Evolutionary conservation across 2,113 vertebrate genomes (phyloP).

Genomic region (Sander vitreus): DNA sequence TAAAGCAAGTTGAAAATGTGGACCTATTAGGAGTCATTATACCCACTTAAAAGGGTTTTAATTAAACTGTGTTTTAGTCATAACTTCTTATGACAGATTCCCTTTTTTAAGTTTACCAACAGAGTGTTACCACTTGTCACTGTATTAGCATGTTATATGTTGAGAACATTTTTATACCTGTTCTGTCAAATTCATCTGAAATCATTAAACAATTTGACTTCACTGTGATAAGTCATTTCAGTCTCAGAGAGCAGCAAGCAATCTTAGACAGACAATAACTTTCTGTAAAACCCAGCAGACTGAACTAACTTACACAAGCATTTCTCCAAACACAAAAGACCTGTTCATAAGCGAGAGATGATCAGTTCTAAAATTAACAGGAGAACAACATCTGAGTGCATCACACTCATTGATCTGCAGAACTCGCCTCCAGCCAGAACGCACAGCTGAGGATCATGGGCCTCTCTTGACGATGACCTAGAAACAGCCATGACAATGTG

Average conservation of each 20-base stretch:
- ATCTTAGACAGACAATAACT: not conserved
- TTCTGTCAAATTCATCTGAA: conserved; percentile 6
- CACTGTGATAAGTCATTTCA: conserved; percentile 7
- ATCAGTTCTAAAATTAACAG: conserved; percentile 70
- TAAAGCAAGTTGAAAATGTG: conserved; percentile 1
- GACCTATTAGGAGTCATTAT: conserved; percentile 16
- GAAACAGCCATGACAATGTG: conserved; percentile 62
- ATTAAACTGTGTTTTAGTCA: conserved; percentile 30
- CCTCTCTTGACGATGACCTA: conserved; percentile 71
- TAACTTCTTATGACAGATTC: conserved; percentile 37
- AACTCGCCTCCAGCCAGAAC: conserved; percentile 64
- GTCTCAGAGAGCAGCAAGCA: conserved; percentile 22
- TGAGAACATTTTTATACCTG: not conserved
- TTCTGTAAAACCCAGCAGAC: conserved; percentile 35
- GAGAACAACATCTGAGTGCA: conserved; percentile 60
- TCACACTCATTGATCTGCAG: conserved; percentile 66
- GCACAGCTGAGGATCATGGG: conserved; percentile 81
- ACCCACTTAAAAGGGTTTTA: not conserved
- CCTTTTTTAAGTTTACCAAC: conserved; percentile 18
- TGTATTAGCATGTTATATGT: not conserved
- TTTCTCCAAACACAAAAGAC: conserved; percentile 67
- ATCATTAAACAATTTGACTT: not conserved
- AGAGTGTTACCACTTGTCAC: conserved; percentile 35
- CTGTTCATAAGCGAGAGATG: conserved; percentile 66
- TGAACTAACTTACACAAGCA: conserved; percentile 38